Evolutionary conservation across 2,888 invertebrate species (phyloP).

Genomic region (Tubulanus polymorphus): DNA sequence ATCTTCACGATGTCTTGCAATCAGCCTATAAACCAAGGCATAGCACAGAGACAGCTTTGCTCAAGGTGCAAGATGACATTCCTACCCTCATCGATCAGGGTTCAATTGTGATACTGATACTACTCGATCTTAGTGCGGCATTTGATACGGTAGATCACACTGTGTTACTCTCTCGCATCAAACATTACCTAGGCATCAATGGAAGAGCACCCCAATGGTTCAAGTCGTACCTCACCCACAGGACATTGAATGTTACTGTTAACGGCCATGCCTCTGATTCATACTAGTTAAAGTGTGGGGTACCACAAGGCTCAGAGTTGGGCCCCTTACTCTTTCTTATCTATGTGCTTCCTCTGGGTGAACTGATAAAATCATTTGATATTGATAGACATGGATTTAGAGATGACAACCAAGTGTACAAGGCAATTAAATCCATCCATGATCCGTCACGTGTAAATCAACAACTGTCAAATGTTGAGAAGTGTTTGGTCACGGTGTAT

Average conservation of each 20-base stretch:
- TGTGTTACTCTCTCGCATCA: slow-evolving; percentile 4
- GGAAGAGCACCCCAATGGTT: slow-evolving; percentile 16
- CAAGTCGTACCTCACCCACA: slow-evolving; percentile 15
- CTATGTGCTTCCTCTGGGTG: slow-evolving; percentile 15
- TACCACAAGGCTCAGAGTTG: slow-evolving; percentile 5
- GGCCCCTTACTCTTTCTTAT: slow-evolving; percentile 12
- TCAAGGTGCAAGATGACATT: slow-evolving; percentile 7
- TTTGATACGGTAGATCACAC: slow-evolving; percentile 19
- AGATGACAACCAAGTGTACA: slow-evolving; percentile 15
- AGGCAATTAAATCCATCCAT: too few species aligned
- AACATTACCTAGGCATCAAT: slow-evolving; percentile 8
- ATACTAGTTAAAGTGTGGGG: neutral
- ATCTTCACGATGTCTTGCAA: slow-evolving; percentile 6
- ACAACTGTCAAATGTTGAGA: neutral
- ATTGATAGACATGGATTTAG: slow-evolving; percentile 18
- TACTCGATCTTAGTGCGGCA: slow-evolving; percentile 15
- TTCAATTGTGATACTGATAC: slow-evolving; percentile 9
- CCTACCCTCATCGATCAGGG: slow-evolving; percentile 4
- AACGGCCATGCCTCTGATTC: neutral
- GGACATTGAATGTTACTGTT: slow-evolving; percentile 9
- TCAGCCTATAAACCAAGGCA: slow-evolving; percentile 9
- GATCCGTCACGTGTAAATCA: slow-evolving; percentile 2
- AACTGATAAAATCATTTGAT: slow-evolving; percentile 14
- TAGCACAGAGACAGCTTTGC: slow-evolving; percentile 11
- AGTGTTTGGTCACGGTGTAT: neutral